A percentile compares a stretch with the other conserved stretches of the same genome.
Conservation (phyloP, 2,113 vertebrate species). For the Sprattus sprattus region DNA sequence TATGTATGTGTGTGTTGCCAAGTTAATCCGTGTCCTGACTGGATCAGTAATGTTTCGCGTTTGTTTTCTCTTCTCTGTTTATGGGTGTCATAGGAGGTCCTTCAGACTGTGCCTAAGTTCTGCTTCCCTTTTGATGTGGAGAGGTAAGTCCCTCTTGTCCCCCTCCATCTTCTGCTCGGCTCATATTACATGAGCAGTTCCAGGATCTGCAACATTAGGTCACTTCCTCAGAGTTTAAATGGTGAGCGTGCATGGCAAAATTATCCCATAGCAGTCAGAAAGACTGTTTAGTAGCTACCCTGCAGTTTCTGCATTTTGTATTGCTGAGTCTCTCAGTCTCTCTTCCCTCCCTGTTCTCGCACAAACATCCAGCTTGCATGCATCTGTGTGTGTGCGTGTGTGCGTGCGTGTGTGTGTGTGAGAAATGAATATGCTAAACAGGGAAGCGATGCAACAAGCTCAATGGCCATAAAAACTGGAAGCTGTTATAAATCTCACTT, state of each 20-base stretch:
- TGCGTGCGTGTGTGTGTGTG: background rate
- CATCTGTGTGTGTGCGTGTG: background rate
- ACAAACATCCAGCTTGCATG: background rate
- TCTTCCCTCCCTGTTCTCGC: background rate
- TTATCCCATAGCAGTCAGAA: background rate
- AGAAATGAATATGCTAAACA: background rate
- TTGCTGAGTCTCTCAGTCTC: background rate
- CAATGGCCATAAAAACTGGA: conserved; percentile 6
- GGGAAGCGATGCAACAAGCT: conserved; percentile 10
- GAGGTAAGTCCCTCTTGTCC: conserved; percentile 75
- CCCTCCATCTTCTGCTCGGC: background rate
- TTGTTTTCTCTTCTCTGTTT: conserved; percentile 51
- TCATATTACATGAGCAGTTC: background rate
- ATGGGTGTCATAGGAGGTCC: conserved; percentile 81
- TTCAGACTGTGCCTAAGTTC: conserved; percentile 94
- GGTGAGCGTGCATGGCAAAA: conserved; percentile 7
- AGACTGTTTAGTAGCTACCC: conserved; percentile 3
- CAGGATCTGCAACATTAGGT: conserved; percentile 1
- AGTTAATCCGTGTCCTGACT: background rate
- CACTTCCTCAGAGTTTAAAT: background rate
- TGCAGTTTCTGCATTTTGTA: conserved; percentile 9
- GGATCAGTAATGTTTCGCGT: conserved; percentile 13
- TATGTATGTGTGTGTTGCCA: background rate
- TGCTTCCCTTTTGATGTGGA: conserved; percentile 97
- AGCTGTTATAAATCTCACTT: conserved; percentile 7